A percentile compares a stretch with the other conserved stretches of the same genome.
phyloP scores from a whole-genome alignment of 2,113 vertebrate genomes.

The Hippolais icterina region DNA sequence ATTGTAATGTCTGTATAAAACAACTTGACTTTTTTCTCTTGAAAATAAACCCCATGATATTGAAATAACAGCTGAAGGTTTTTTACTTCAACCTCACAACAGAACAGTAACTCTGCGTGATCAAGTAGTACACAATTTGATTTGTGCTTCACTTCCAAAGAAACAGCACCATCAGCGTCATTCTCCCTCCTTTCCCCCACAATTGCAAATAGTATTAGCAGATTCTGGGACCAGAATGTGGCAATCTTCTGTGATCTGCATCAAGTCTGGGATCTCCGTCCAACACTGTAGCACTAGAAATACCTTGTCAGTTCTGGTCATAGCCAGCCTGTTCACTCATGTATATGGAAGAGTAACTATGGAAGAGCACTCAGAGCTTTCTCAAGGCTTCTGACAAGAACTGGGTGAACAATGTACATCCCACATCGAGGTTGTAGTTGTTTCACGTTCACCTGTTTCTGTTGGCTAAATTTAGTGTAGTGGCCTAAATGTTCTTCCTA shows the following conservation, averaged over 20 bases:
- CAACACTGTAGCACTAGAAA: neutral
- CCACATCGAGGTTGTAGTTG: neutral
- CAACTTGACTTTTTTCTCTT: neutral
- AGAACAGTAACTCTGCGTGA: neutral
- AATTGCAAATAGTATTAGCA: neutral
- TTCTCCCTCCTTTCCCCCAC: neutral
- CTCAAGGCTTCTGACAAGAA: neutral
- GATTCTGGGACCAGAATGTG: neutral
- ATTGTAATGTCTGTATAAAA: neutral
- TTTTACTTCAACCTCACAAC: neutral
- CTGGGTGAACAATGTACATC: neutral
- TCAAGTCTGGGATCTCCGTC: neutral
- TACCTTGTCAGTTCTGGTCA: fast-evolving
- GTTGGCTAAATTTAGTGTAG: no score
- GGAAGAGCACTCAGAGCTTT: neutral
- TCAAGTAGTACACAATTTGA: neutral
- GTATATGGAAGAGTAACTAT: neutral
- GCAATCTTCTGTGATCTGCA: neutral
- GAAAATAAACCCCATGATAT: neutral
- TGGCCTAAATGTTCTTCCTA: no score
- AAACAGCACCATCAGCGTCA: neutral
- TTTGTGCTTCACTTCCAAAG: neutral
- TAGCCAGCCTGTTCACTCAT: neutral
- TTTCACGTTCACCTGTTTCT: no score
- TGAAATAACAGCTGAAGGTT: neutral